Base-by-base conservation (phyloP, 2,113 vertebrate species). In the Poicephalus meyeri region DNA sequence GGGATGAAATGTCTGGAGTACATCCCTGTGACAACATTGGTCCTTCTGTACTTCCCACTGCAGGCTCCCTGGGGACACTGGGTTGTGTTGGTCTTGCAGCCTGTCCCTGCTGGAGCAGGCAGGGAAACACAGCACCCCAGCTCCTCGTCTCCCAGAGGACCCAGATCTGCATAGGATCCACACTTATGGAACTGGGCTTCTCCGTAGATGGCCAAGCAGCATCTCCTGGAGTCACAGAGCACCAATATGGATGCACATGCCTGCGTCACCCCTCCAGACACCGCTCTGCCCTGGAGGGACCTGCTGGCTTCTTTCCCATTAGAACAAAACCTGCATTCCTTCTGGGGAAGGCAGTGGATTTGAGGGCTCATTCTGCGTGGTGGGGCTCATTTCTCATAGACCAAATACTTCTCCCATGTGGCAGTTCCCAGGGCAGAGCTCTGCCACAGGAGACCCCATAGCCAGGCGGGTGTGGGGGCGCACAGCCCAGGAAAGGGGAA, bases 171-270 rank as follows among this genome's bases (percentile, higher is more conserved):
- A 69, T 33, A 29, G 49, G n/a, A 31, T 42, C 20, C 86, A n/a
- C 0, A 1, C 9, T 49, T 14, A 21, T 4, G 2, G 66, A 74
- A 58, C 0, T 31, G 19, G 25, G 17, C 26, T 78, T 46, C 70
- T 79, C 55, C 55, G 26, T n/a, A 79, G 24, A 26, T 31, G 74
- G 66, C 28, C 28, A 42, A 68, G 52, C n/a, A 71, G 71, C 12
- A 31, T 6, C 17, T 65, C 12, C 37, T 18, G 35, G 20, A n/a
- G 39, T n/a, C 16, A 10, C 2, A 1, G 52, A 47, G 52, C 39
- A 44, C 33, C 1, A 0, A 14, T 13, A 20, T 6, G 0, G 1
- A 31, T 28, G 49, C 52, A 47, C 6, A 19, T 0, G 1, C 29
- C 33, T 55, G 16, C 2, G 3, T 35, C 55, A 49, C 17, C 12